Evolutionary conservation across 2,797 vertebrate genomes (phyloP), one percentile per base, ranked within the genome.

Genomic region (Chelon auratus): DNA sequence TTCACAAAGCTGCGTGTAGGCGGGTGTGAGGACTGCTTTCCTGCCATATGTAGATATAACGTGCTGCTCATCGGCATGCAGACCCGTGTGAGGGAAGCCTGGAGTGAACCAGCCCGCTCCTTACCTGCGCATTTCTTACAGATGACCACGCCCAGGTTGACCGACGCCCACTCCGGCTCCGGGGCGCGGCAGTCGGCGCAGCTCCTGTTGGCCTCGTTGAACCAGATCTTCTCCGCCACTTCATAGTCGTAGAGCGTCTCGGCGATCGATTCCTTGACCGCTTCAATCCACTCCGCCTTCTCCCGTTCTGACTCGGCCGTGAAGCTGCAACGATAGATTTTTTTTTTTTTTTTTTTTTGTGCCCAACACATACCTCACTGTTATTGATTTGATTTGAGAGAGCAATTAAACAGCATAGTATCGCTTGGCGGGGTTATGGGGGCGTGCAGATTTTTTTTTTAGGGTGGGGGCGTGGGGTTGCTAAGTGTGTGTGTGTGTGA

Each of bases 151-250:
- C 95, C 95, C 84, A 99, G 96, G 85, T 98, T 99, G 95, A 99
- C 94, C 45, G 97, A 99, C 8, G 97, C 98, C 97, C 98, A 99
- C 93, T 99, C 97, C 0, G 98, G 97, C 78, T 89, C 89, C 0
- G 93, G 92, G 57, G 95, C 94, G 55, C 83, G 93, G 68, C 98
- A 99, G 91, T 99, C 98, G 9, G 97, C 97, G 22, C 98, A 99
- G 92, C 83, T 96, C 90, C 95, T 91, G 92, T 99, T 99, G 81
- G 96, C 96, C 78, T 96, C 93, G 86, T 98, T 98, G 94, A 97
- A 97, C 98, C 98, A 99, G 93, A 99, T 96, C 96, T 99, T 99
- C 93, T 98, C 97, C 7, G 96, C 97, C 91, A 99, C 97, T 95
- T 99, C 97, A 67, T 98, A 99, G 96, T 99, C 96, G 83, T 96